A percentile compares a stretch with the other conserved stretches of the same genome.
Conservation (phyloP, 2,888 invertebrate genomes). For the Trileptium ribeirensis region DNA sequence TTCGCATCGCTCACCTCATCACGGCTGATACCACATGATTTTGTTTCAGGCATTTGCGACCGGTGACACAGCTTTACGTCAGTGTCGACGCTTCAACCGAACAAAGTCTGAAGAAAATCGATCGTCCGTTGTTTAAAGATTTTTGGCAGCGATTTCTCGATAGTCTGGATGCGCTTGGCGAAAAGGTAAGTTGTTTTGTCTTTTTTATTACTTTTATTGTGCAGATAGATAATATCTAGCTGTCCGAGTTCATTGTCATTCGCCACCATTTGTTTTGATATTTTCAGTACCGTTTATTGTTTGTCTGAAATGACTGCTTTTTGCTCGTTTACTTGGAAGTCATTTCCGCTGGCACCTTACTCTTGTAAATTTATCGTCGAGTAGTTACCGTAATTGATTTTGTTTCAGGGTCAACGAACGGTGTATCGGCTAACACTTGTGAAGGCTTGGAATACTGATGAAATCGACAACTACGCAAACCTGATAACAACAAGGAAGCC, state of each 20-base stretch:
- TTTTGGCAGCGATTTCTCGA: constrained; percentile 59
- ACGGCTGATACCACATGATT: too few species aligned
- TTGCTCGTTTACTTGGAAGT: too few species aligned
- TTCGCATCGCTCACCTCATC: too few species aligned
- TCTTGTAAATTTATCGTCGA: too few species aligned
- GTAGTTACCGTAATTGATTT: constrained; percentile 20
- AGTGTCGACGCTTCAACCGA: constrained; percentile 60
- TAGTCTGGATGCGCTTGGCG: constrained; percentile 55
- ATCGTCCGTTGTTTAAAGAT: constrained; percentile 59
- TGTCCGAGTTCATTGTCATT: too few species aligned
- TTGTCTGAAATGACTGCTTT: too few species aligned
- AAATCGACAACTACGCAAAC: constrained; percentile 58
- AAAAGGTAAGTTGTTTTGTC: constrained; percentile 27
- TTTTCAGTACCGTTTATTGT: too few species aligned
- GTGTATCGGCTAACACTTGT: constrained; percentile 60
- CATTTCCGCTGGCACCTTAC: too few species aligned
- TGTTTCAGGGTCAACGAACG: constrained; percentile 57
- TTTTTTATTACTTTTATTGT: too few species aligned
- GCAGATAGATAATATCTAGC: too few species aligned
- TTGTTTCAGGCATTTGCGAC: constrained; percentile 51
- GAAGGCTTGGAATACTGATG: constrained; percentile 59
- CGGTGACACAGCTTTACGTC: constrained; percentile 60
- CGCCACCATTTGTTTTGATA: too few species aligned
- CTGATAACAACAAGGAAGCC: constrained; percentile 58
- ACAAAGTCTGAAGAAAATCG: constrained; percentile 59